Evolutionary conservation across 2,797 vertebrate species (phyloP), one percentile per base, ranked within the genome.

Genomic region (Enoplosus armatus): DNA sequence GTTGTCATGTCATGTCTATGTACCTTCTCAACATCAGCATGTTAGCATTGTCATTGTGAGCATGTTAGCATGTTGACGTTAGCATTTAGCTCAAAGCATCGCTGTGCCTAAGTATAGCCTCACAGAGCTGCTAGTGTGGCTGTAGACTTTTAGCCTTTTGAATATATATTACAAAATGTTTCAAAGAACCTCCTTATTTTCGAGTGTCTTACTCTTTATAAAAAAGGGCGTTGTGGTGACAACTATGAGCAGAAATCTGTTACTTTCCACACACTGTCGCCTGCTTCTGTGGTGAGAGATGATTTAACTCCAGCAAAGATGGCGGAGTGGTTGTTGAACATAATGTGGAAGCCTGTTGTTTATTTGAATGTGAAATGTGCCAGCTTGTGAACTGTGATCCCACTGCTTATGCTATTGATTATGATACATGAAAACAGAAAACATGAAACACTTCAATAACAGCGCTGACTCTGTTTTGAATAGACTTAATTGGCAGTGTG

Each of bases 311-410:
- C 20, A 18, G 41, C 41, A 45, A 37, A 45, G 22, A 76, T 41
- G 48, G 39, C 2, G 8, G 10, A 50, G 47, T 29, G 43, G 16
- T 18, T 29, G 54, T 24, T 47, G 20, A 69, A 74, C 26, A 64
- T 12, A 15, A 10, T 48, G 37, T 37, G 63, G 56, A 62, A 48
- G 47, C 65, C 60, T 60, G 65, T 60, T 65, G 51, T 45, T 77
- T 63, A 55, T 72, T 5, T 47, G 24, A 62, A 54, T 55, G 27
- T 35, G 29, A 73, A 73, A 47, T 26, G 58, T 61, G 45, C 12
- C 24, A 69, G 53, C 45, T 63, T 24, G 54, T 59, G 54, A 83
- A 55, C 70, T 59, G 53, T 53, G 51, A 73, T 43, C 50, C 27
- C 14, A 6, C 35, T 68, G 50, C 55, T 66, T 14, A 50, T 43